Conservation (phyloP, 2,888 invertebrate genomes). For the Eilema depressum region DNA sequence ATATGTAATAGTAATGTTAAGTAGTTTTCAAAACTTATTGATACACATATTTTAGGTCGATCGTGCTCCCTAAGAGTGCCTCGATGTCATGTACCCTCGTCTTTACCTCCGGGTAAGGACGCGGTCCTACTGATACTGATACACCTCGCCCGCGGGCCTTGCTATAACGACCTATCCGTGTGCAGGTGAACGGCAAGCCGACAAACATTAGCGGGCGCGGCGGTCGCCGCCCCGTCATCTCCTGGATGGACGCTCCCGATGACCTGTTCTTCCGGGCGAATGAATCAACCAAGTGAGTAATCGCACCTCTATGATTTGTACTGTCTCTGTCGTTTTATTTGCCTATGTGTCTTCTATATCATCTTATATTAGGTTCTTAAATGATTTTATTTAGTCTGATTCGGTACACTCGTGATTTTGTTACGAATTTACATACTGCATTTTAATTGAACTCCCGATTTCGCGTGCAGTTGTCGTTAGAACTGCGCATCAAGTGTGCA, state of each 20-base stretch:
- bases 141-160: slow-evolving; percentile 5
- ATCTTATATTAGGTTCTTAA: no score
- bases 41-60: no score
- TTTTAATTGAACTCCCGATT: neutral
- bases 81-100: neutral
- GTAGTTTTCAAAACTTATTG: no score
- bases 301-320: neutral
- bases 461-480: neutral
- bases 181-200: slow-evolving; percentile 93
- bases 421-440: neutral
- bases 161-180: slow-evolving; percentile 35
- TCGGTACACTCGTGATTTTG: no score
- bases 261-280: slow-evolving; percentile 98
- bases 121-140: no score
- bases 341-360: no score
- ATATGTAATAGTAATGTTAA: no score
- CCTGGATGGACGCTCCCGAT: slow-evolving; percentile 99
- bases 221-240: slow-evolving; percentile 96
- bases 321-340: no score
- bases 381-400: no score
- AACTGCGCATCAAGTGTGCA: neutral
- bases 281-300: slow-evolving; percentile 94
- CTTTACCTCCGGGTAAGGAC: neutral
- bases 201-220: slow-evolving; percentile 93
- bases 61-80: neutral